Base-by-base conservation (phyloP, 2,113 vertebrate species). In the Nothobranchius kuhntae region DNA sequence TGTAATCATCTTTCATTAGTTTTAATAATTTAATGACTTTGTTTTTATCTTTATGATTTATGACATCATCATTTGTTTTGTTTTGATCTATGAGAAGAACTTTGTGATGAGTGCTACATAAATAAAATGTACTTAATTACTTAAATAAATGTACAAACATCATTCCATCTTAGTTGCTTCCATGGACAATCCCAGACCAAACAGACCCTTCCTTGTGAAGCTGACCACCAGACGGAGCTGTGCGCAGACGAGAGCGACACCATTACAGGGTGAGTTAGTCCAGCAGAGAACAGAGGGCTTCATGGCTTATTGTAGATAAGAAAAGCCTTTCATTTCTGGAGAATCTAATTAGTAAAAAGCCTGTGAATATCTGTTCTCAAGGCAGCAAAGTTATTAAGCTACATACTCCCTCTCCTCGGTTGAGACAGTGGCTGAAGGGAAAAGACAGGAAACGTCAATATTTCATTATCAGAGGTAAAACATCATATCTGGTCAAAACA, bases 321-420 rank as follows among this genome's bases (percentile, higher is more conserved):
- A 76, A 59, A 24, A 35, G 62, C 46, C 73, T 77, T 77, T 77
- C 47, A 81, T 75, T 78, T 73, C 57, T 56, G 52, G 36, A 58
- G 38, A 77, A 79, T 77, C 45, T 73, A 81, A 83, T 86, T 77
- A 80, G 53, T 21, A 68, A 62, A 65, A 71, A 59, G 24, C 71
- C 70, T 73, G 36, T 71, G 54, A 79, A 72, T 53, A 54, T 56
- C 4, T 72, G 65, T 30, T 75, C 57, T 74, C 61, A 50, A 55
- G 10, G 14, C 53, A 67, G 64, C 51, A 6, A 15, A 56, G 54
- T 72, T 58, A 71, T 75, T 72, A 68, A 64, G 69, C 51, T 60
- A 48, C 38, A 71, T 24, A 71, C 87, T 87, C 76, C 89, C 82
- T 80, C 58, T 87, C 61, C 53, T 89, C 84, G 65, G 82, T 86